Percentiles rank a stretch among this genome's conserved stretches.
These are phyloP conservation scores for Forficula auricularia DNA, from an alignment of 1,140 invertebrate species.

Conservation along the genomic window DNA sequence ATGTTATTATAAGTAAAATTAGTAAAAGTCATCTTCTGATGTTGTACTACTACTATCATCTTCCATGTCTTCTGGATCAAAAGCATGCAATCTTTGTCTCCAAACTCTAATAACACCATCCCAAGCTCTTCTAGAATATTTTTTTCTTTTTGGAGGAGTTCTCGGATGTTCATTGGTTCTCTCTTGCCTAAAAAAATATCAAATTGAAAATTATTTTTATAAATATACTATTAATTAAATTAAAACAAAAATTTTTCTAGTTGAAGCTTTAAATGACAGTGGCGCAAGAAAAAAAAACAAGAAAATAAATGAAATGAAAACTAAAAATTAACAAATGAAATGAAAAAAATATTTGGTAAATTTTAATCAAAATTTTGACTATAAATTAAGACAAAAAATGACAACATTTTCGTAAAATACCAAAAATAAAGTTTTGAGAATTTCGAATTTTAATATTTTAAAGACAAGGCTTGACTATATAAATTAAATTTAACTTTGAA, in stretches of 20 bases:
- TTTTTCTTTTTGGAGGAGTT: constrained; percentile 70
- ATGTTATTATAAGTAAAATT: neutral
- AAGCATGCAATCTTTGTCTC: constrained; percentile 68
- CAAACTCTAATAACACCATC: constrained; percentile 73
- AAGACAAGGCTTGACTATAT: no score
- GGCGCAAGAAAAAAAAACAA: neutral
- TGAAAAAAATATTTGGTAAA: no score
- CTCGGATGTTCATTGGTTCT: constrained; percentile 54
- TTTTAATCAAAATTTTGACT: no score
- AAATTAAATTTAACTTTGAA: no score
- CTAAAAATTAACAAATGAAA: no score
- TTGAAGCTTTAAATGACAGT: constrained; percentile 5
- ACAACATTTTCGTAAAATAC: no score
- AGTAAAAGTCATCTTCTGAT: constrained; percentile 1
- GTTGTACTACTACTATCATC: constrained; percentile 6
- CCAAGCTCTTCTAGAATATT: constrained; percentile 79
- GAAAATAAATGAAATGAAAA: neutral
- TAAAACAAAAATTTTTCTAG: neutral
- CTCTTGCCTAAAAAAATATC: constrained; percentile 32
- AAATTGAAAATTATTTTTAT: neutral
- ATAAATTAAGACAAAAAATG: no score
- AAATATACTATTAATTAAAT: no score
- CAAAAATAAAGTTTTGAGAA: no score
- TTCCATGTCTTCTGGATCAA: constrained; percentile 36
- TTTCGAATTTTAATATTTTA: no score